phyloP scores from a whole-genome alignment of 2,113 vertebrate species.

The Tinamus guttatus region DNA sequence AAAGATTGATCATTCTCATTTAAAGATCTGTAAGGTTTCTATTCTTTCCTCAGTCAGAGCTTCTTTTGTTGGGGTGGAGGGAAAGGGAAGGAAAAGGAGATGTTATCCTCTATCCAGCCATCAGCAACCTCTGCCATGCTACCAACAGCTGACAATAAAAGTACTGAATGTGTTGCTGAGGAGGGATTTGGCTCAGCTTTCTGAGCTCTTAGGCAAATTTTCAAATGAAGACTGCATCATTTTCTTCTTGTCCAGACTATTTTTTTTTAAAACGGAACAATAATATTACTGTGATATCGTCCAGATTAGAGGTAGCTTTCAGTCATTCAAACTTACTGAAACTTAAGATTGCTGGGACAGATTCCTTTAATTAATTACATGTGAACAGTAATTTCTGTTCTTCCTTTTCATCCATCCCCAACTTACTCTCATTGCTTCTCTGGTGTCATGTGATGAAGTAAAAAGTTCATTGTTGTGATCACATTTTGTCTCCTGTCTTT shows the following conservation, averaged over 20 bases:
- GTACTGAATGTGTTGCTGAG: not conserved
- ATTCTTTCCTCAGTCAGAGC: not conserved
- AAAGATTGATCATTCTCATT: not conserved
- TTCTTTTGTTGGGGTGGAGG: not conserved
- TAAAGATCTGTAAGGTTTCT: not conserved
- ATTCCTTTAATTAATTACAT: not conserved
- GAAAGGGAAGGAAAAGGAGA: not conserved
- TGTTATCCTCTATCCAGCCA: not conserved
- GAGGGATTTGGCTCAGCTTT: not conserved
- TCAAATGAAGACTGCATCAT: fast-evolving
- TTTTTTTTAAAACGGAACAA: not conserved
- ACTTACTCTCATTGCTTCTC: not conserved
- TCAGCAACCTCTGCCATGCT: not conserved
- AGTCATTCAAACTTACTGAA: not conserved
- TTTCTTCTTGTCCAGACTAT: not conserved
- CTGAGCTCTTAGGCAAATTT: not conserved
- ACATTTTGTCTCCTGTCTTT: not conserved
- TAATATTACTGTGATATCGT: fast-evolving
- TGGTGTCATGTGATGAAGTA: too few species aligned
- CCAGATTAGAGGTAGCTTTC: not conserved
- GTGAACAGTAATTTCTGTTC: not conserved
- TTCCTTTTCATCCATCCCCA: not conserved
- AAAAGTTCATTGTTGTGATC: not conserved
- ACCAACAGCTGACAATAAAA: not conserved
- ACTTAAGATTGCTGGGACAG: not conserved